phyloP scores from a whole-genome alignment of 2,113 vertebrate genomes.

The Phalacrocorax aristotelis region DNA sequence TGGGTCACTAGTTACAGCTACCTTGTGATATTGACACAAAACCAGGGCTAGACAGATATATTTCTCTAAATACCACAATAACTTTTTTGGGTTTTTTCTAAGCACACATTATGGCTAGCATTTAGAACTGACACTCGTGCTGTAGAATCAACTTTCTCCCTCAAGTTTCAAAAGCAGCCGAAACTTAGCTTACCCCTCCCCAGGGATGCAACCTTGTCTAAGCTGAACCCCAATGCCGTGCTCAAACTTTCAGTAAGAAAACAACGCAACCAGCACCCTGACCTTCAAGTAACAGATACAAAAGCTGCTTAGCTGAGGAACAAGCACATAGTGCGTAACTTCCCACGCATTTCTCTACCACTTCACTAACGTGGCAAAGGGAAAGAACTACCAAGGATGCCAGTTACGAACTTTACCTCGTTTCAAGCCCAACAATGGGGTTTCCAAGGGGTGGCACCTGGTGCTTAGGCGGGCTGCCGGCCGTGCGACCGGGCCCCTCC shows the following conservation, averaged over 20 bases:
- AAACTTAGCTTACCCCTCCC: too few relatives aligned
- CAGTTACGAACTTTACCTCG: rapidly evolving
- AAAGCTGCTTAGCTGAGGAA: too few relatives aligned
- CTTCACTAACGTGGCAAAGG: rapidly evolving
- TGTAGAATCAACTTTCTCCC: neutral
- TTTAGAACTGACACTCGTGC: neutral
- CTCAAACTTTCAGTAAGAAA: too few relatives aligned
- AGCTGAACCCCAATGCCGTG: rapidly evolving
- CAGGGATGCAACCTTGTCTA: rapidly evolving
- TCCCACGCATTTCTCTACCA: neutral
- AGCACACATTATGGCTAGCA: rapidly evolving
- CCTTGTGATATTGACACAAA: rapidly evolving
- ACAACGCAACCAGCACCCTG: neutral
- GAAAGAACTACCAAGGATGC: neutral
- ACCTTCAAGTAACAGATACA: neutral
- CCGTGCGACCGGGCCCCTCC: neutral
- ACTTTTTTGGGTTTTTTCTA: neutral
- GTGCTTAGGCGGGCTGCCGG: neutral
- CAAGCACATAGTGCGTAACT: neutral
- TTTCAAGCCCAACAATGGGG: rapidly evolving
- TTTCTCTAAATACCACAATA: neutral
- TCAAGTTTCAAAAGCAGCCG: neutral
- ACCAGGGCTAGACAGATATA: neutral
- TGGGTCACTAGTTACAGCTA: neutral
- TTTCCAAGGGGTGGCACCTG: neutral